Evolutionary conservation across 2,888 invertebrate species (phyloP), one percentile per base, ranked within the genome.

Genomic region (Thymelicus sylvestris): DNA sequence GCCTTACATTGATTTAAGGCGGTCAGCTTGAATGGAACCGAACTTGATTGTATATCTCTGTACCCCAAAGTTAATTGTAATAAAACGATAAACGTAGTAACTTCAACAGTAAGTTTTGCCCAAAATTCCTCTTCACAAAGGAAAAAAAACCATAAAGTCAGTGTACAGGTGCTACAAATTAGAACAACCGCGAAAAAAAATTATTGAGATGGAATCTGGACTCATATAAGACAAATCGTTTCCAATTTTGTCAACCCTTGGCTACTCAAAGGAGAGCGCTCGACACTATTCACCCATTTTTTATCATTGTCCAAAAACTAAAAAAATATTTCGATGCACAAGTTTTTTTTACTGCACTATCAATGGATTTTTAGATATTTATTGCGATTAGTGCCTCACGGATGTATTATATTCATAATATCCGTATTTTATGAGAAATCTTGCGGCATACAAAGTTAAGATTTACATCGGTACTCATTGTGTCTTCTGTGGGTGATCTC

Each of bases 191-290:
- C 88, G 85, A 90, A 92, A 92, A 91, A 90, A 89, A 81, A 74
- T 80, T 84, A 81, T 83, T 79, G 81, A 90, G 89, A 91, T 90
- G 81, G 81, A 86, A 92, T 89, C 89, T 82, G 79, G 80, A 83
- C 80, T 86, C 44, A 44, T 87, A 88, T 88, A 89, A 91, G 91
- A 92, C 92, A 92, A 92, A 93, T 92, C 88, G 88, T 82, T 86
- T 77, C 80, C 83, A 85, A 86, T 83, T 85, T 83, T 92, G 92
- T 92, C 92, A 91, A 87, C 89, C 85, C 81, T 84, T 84, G 86
- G 88, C 85, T 87, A 87, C 87, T 86, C 82, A 82, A 83, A 84
- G 81, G 81, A 82, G 79, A 81, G 82, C 86, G 80, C 79, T 80
- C 74, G 74, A 80, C 77, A 74, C 80, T 84, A 91, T 90, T 92